phyloP scores from a whole-genome alignment of 2,797 vertebrate species.

The Emydoidea blandingii region DNA sequence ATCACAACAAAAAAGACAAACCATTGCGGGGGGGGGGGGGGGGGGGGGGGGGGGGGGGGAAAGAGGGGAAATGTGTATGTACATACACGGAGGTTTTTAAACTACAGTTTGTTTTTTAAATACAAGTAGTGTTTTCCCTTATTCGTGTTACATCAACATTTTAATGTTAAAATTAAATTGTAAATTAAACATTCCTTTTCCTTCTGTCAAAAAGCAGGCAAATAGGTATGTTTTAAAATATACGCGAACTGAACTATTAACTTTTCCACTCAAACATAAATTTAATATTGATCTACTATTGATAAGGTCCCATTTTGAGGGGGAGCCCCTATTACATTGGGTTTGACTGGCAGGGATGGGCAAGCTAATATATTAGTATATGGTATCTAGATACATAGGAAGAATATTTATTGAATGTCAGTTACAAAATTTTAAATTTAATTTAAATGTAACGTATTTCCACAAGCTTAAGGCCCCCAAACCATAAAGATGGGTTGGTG shows the following conservation, averaged over 20 bases:
- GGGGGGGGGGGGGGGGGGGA: accelerated
- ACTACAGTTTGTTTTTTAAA: background rate
- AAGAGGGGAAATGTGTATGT: background rate
- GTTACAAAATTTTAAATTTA: background rate
- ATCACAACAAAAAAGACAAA: background rate
- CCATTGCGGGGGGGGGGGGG: accelerated
- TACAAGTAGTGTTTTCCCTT: background rate
- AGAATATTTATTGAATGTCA: accelerated
- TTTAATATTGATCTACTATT: background rate
- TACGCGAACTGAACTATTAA: background rate
- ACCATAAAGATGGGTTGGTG: background rate
- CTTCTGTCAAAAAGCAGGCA: background rate
- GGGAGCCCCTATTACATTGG: background rate
- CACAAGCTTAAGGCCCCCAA: background rate
- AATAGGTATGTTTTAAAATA: background rate
- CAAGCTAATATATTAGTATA: background rate
- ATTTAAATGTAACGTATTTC: background rate
- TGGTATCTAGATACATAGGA: accelerated
- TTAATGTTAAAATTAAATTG: background rate
- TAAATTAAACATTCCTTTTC: no score
- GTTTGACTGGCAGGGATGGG: accelerated
- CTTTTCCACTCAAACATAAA: accelerated
- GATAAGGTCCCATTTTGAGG: background rate
- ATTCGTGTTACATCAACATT: background rate
- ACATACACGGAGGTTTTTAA: background rate